These are phyloP conservation scores for Clinocottus analis DNA, from an alignment of 2,113 vertebrate genomes.

Conservation along the genomic window DNA sequence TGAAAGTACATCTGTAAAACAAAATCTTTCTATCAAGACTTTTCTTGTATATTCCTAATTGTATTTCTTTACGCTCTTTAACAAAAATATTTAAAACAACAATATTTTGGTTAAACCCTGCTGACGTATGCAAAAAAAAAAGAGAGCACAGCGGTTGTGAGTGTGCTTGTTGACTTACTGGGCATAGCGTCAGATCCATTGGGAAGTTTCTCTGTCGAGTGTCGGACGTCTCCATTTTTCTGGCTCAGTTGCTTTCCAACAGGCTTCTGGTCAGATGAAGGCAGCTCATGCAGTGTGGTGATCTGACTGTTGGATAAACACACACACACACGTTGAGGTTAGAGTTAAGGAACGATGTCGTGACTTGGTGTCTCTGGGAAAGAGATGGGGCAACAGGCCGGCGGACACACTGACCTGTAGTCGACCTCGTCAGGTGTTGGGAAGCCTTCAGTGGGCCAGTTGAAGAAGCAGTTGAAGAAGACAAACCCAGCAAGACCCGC, in stretches of 20 bases:
- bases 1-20: not conserved
- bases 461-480: constrained; percentile 89
- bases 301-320: constrained; percentile 78
- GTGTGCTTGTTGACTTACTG: constrained; percentile 75
- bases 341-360: not conserved
- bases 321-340: not conserved
- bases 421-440: constrained; percentile 87
- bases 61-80: no score
- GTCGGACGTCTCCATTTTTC: constrained; percentile 70
- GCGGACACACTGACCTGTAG: constrained; percentile 81
- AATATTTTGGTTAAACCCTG: not conserved
- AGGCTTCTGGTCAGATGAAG: constrained; percentile 80
- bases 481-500: constrained; percentile 85
- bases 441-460: constrained; percentile 90
- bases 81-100: no score
- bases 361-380: not conserved
- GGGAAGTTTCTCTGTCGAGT: constrained; percentile 73
- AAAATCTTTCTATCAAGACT: not conserved
- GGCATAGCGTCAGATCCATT: constrained; percentile 33
- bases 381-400: not conserved
- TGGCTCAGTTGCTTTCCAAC: constrained; percentile 79
- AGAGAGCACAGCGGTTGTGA: not conserved
- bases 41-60: not conserved
- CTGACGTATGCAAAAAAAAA: not conserved
- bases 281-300: constrained; percentile 57